phyloP scores from a whole-genome alignment of 2,797 vertebrate species.

The Kryptolebias ocellatus region DNA sequence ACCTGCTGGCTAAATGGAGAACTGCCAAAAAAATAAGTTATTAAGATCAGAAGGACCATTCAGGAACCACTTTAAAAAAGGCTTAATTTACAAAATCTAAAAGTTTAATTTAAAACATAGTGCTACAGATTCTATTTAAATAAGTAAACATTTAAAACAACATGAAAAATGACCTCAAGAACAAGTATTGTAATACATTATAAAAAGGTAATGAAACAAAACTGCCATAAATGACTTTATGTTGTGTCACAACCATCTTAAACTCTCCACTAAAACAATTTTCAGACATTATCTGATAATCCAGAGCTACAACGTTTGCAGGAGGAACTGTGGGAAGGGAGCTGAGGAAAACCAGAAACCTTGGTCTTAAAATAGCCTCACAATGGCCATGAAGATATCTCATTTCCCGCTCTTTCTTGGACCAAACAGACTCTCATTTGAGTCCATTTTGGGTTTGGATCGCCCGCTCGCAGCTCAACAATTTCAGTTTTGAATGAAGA shows the following conservation, averaged over 20 bases:
- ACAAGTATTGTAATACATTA: too few species aligned
- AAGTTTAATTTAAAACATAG: too few species aligned
- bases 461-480: constrained; percentile 17
- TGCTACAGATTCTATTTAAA: too few species aligned
- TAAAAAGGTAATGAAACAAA: not conserved
- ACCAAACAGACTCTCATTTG: constrained; percentile 38
- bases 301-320: constrained; percentile 16
- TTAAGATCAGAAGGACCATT: not conserved
- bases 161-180: too few species aligned
- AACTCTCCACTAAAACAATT: not conserved
- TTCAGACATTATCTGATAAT: constrained; percentile 22
- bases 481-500: constrained; percentile 59
- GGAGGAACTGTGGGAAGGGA: constrained; percentile 49
- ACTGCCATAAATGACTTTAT: not conserved
- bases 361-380: constrained; percentile 57
- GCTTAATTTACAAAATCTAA: too few species aligned
- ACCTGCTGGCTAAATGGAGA: constrained; percentile 78
- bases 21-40: constrained; percentile 60
- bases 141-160: too few species aligned
- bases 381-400: constrained; percentile 39
- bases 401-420: constrained; percentile 43
- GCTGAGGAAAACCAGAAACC: constrained; percentile 48
- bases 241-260: not conserved
- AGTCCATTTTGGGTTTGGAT: constrained; percentile 61
- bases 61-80: not conserved